These are phyloP conservation scores for Hydractinia echinata DNA, from an alignment of 30 jellyfish, hydroid and myxozoan species.

Conservation along the genomic window DNA sequence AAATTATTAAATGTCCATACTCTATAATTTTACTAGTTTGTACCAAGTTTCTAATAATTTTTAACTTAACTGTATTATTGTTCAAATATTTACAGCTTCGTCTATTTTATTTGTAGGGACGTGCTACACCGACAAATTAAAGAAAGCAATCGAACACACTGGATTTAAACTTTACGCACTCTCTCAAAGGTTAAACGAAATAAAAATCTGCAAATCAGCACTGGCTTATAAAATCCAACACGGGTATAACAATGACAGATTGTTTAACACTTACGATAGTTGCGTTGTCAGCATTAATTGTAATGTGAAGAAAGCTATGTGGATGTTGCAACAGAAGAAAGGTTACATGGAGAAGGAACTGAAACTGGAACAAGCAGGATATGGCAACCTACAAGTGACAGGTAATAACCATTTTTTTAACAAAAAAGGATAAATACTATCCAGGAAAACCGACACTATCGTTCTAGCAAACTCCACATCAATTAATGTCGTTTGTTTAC, in stretches of 20 bases:
- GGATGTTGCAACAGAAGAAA: slow-evolving; percentile 18
- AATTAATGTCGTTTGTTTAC: neutral
- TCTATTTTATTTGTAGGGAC: neutral
- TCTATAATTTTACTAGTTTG: neutral
- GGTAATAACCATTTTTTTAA: neutral
- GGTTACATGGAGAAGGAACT: slow-evolving; percentile 1
- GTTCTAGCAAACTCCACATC: neutral
- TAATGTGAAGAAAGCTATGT: neutral
- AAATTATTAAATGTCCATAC: neutral
- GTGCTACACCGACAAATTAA: slow-evolving; percentile 10
- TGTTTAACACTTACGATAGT: neutral
- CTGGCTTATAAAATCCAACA: neutral
- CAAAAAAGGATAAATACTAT: neutral
- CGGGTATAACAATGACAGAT: neutral
- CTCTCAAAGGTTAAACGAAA: neutral
- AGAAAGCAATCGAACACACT: neutral
- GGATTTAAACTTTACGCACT: neutral
- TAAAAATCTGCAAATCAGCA: neutral
- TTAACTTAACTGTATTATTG: neutral
- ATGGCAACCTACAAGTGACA: neutral
- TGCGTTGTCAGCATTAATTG: neutral
- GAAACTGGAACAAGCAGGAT: slow-evolving; percentile 7
- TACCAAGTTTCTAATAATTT: neutral
- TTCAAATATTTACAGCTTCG: neutral
- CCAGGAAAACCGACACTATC: neutral